These are phyloP conservation scores for Coptotermes formosanus DNA, from an alignment of 1,140 invertebrate species.

Conservation along the genomic window DNA sequence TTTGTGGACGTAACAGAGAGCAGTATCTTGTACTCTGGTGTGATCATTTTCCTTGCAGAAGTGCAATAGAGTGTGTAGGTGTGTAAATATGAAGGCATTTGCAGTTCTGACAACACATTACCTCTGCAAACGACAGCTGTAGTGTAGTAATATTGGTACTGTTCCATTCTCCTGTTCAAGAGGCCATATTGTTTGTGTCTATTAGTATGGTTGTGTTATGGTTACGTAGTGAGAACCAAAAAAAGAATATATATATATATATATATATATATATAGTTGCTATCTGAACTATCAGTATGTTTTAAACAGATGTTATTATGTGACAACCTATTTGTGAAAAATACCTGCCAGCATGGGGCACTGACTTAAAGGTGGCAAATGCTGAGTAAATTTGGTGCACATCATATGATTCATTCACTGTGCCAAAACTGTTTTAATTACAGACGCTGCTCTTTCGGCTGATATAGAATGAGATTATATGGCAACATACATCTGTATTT, in stretches of 20 bases:
- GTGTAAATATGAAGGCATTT: neutral
- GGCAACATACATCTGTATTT: no score
- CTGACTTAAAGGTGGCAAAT: neutral
- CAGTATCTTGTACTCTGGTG: neutral
- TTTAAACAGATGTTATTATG: neutral
- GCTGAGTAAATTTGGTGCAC: neutral
- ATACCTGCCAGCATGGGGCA: neutral
- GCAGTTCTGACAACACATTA: neutral
- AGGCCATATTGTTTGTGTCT: slow-evolving; percentile 15
- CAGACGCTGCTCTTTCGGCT: no score
- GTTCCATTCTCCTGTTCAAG: neutral
- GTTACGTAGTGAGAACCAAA: neutral
- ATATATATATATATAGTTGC: neutral
- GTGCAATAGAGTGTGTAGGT: neutral
- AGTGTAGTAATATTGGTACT: neutral
- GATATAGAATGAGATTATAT: no score
- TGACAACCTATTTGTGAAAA: neutral
- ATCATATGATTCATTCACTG: neutral
- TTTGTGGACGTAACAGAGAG: no score
- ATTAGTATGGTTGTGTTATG: neutral
- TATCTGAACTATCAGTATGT: neutral
- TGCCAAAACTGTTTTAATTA: neutral
- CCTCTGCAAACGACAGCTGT: neutral
- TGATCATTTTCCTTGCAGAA: neutral
- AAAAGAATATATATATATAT: neutral